A percentile compares a stretch with the other conserved stretches of the same genome.
phyloP scores from a whole-genome alignment of 2,113 vertebrate species.

The Oreochromis spilurus region DNA sequence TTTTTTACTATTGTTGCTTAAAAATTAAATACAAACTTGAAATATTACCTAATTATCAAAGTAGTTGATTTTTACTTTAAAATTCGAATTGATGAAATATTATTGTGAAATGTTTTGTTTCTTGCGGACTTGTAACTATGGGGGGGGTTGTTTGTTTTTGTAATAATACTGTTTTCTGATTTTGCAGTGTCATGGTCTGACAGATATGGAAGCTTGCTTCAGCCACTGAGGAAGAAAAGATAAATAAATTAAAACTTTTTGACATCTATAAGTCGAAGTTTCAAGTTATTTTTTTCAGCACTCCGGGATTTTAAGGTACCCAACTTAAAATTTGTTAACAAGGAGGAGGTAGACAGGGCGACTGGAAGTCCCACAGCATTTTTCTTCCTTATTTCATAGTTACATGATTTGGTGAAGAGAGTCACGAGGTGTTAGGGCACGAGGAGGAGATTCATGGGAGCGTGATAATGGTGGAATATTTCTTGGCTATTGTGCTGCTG shows the following conservation, averaged over 20 bases:
- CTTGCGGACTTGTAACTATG: not conserved
- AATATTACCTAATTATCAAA: not conserved
- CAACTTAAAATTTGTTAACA: not conserved
- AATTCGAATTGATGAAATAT: not conserved
- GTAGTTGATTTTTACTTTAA: not conserved
- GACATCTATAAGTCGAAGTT: not conserved
- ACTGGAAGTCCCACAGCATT: not conserved
- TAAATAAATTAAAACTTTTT: not conserved
- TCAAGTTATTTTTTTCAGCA: not conserved
- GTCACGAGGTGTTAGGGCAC: not conserved
- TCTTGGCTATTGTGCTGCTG: not conserved
- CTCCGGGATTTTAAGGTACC: not conserved
- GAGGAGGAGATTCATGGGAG: not conserved
- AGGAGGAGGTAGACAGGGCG: not conserved
- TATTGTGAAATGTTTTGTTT: not conserved
- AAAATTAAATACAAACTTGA: not conserved
- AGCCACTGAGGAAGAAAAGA: not conserved
- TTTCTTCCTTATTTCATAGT: not conserved
- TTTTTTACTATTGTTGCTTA: not conserved
- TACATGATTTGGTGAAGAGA: not conserved
- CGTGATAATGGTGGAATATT: not conserved
- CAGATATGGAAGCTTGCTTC: not conserved
- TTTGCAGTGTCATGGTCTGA: not conserved
- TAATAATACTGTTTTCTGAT: not conserved
- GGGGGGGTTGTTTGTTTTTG: accelerated